phyloP scores from a whole-genome alignment of 1,140 invertebrate genomes.

The Octopus bimaculoides region DNA sequence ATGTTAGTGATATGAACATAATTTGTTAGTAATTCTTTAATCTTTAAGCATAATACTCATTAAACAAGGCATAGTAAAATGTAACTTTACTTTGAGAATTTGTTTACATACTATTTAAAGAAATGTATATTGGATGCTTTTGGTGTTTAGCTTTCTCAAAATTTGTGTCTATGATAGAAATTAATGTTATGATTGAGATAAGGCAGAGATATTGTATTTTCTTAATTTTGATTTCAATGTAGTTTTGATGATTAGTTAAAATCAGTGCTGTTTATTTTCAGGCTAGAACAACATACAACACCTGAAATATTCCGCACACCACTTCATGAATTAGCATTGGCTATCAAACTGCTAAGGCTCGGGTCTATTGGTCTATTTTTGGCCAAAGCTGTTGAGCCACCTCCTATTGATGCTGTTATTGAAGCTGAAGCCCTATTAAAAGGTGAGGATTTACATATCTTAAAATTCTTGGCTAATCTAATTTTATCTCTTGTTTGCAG shows the following conservation, averaged over 20 bases:
- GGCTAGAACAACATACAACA: conserved; percentile 85
- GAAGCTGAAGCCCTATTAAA: conserved; percentile 59
- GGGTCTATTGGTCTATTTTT: conserved; percentile 58
- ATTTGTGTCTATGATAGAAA: no score
- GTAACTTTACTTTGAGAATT: not conserved
- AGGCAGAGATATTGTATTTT: no score
- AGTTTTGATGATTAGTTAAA: no score
- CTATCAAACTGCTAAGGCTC: conserved; percentile 60
- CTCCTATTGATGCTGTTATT: conserved; percentile 60
- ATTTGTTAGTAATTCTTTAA: not conserved
- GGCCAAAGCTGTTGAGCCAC: conserved; percentile 60
- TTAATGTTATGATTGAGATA: no score
- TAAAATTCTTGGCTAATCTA: not conserved
- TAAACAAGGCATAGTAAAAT: not conserved
- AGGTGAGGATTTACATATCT: conserved; percentile 36
- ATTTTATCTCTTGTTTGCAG: no score
- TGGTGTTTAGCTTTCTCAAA: no score
- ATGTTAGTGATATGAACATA: not conserved
- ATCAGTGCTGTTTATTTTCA: conserved; percentile 31
- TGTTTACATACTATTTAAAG: no score
- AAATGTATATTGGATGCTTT: no score
- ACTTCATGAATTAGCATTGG: conserved; percentile 72
- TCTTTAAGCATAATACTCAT: not conserved
- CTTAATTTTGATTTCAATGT: no score
- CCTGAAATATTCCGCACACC: conserved; percentile 96